phyloP scores from a whole-genome alignment of 2,113 vertebrate genomes.

The Actinemys pallida region DNA sequence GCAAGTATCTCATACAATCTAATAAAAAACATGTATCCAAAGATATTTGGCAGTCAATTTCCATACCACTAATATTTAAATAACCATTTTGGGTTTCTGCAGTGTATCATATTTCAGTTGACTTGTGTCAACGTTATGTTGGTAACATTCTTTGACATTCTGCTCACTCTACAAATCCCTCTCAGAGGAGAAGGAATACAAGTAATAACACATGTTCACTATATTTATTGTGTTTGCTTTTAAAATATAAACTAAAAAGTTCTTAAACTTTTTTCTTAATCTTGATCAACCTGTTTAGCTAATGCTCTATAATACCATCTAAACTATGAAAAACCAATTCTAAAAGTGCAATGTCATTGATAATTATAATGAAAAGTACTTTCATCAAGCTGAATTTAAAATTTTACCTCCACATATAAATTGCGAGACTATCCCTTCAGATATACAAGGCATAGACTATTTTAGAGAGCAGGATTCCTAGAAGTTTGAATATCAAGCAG shows the following conservation, averaged over 20 bases:
- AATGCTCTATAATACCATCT: not conserved
- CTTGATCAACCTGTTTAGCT: not conserved
- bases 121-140: not conserved
- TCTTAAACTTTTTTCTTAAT: not conserved
- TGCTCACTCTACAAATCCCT: not conserved
- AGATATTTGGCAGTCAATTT: not conserved
- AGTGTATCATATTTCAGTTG: not conserved
- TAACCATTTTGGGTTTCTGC: not conserved
- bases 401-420: not conserved
- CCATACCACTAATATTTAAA: not conserved
- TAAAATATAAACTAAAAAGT: not conserved
- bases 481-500: not conserved
- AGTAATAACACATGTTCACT: not conserved
- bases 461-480: not conserved
- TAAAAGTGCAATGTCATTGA: not conserved
- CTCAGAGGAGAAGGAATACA: not conserved
- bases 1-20: not conserved
- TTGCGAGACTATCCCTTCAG: not conserved
- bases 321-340: not conserved
- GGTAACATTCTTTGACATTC: not conserved
- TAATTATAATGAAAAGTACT: not conserved
- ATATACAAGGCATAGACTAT: not conserved
- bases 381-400: not conserved
- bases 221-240: not conserved
- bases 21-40: not conserved